Evolutionary conservation across 2,113 vertebrate genomes (phyloP).

Genomic region (Petrocephalus microphthalmus): DNA sequence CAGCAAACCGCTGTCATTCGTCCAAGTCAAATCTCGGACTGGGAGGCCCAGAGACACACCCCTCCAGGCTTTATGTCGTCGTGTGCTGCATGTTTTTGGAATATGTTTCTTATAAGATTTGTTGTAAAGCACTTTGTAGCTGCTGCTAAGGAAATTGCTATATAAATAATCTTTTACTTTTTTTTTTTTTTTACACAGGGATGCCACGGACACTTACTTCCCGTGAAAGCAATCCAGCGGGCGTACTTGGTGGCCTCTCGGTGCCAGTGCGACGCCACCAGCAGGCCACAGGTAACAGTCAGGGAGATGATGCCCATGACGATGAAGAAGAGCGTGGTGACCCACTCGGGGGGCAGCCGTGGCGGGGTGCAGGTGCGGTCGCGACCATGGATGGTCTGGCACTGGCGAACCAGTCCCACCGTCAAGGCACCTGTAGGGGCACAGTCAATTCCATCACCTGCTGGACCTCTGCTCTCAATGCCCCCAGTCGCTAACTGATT

Average conservation of each 20-base stretch:
- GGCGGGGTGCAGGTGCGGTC: slow-evolving; percentile 92
- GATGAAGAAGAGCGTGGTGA: slow-evolving; percentile 97
- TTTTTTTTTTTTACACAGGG: not conserved
- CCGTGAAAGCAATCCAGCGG: slow-evolving; percentile 94
- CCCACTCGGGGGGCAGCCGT: slow-evolving; percentile 93
- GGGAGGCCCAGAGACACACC: not conserved
- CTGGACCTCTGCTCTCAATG: not conserved
- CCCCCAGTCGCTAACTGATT: not conserved
- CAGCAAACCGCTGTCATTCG: not conserved
- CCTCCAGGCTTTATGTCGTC: too few species aligned
- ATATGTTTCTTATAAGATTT: too few species aligned
- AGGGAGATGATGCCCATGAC: slow-evolving; percentile 98
- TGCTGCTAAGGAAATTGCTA: too few species aligned
- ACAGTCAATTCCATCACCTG: not conserved
- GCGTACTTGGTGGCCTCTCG: slow-evolving; percentile 94
- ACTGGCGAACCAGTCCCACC: slow-evolving; percentile 87
- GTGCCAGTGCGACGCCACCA: slow-evolving; percentile 95
- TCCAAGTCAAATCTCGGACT: not conserved
- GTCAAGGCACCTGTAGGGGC: slow-evolving; percentile 78
- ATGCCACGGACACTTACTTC: slow-evolving; percentile 70
- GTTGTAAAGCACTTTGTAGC: too few species aligned
- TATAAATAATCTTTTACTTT: too few species aligned
- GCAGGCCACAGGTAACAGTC: slow-evolving; percentile 91
- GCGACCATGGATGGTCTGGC: slow-evolving; percentile 96
- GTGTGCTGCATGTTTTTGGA: too few species aligned